Evolutionary conservation across 2,888 invertebrate species (phyloP).

Genomic region (Conus canariensis): DNA sequence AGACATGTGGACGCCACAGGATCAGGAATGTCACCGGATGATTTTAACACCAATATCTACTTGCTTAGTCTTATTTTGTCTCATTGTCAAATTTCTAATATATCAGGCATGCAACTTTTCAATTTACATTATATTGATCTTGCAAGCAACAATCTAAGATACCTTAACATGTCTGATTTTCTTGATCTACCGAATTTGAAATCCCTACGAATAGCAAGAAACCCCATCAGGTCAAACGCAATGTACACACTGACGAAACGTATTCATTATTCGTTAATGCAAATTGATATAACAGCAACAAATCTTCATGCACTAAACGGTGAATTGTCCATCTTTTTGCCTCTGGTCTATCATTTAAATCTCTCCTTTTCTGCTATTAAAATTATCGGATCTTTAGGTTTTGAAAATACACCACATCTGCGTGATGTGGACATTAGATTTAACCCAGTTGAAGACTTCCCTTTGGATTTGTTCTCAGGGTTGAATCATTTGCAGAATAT

Average conservation of each 20-base stretch:
- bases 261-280: not conserved
- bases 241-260: too few relatives aligned
- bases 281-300: not conserved
- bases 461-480: too few relatives aligned
- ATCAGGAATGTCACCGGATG: too few relatives aligned
- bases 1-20: too few relatives aligned
- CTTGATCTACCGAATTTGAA: not conserved
- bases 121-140: conserved; percentile 21
- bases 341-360: not conserved
- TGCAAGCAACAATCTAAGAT: conserved; percentile 4
- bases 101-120: not conserved
- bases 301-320: too few relatives aligned
- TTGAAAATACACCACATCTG: too few relatives aligned
- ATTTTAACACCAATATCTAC: not conserved
- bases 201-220: not conserved
- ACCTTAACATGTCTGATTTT: too few relatives aligned
- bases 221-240: too few relatives aligned
- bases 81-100: not conserved
- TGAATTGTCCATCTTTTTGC: too few relatives aligned
- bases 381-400: not conserved
- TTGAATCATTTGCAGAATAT: not conserved
- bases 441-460: too few relatives aligned
- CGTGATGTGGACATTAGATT: too few relatives aligned
- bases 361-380: not conserved
- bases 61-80: not conserved